Evolutionary conservation across 2,888 invertebrate genomes (phyloP), one percentile per base, ranked within the genome.

Genomic region (Stegophylla sp.): DNA sequence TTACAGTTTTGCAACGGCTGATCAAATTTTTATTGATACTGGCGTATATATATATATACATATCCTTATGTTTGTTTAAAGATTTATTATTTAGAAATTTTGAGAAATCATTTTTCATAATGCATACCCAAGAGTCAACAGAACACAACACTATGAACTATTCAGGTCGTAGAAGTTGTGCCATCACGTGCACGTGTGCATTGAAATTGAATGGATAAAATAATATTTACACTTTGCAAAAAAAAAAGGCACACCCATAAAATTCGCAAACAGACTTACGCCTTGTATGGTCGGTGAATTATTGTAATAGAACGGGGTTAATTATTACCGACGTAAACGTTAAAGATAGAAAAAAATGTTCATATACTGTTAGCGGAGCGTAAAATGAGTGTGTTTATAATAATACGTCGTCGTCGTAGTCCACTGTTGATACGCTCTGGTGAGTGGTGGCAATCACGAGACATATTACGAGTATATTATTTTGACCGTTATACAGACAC

Each of bases 381-480:
- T 61, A 20, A 61, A 73, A 73, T 23, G n/a, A 73, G 45, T 45
- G 61, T 61, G 45, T 73, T 73, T 20, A 61, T 28, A 73, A 61
- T 48, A 20, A n/a, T n/a, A n/a, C n/a, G n/a, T n/a, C n/a, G n/a
- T n/a, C n/a, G n/a, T n/a, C 3, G 26, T n/a, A 43, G 7, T 59
- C 26, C 13, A 23, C n/a, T 15, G 56, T 17, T 23, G 59, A 73
- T 59, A 73, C 59, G 73, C 59, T 73, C 73, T 59, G 53, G 59
- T 73, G 73, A 59, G 59, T 59, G 53, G 59, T 73, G 73, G 7
- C 28, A 45, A 73, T 59, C 26, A 5, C 4, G 3, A 23, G 56
- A 41, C 23, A 56, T 3, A 56, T 56, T 53, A n/a, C 20, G 43
- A 43, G 4, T 9, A 9, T 43, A 43, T 43, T 43, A 43, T 43